Base-by-base conservation (phyloP, 2,888 invertebrate species). In the Lithophane ornitopus region DNA sequence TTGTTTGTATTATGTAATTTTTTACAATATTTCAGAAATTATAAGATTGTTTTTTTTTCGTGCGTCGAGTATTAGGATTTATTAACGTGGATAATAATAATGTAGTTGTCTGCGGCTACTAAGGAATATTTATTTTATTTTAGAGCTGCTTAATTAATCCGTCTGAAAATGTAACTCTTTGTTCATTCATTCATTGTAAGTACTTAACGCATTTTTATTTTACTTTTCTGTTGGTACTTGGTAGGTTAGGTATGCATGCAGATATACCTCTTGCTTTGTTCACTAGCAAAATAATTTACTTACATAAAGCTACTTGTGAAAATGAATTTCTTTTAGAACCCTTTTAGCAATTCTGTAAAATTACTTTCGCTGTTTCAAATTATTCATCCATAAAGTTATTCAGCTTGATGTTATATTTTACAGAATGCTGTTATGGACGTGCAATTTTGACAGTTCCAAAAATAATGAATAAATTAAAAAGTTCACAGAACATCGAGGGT, bases 401-500 rank as follows among this genome's bases (percentile, higher is more conserved):
- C 56, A 59, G 44, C 73, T 54, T 19, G 19, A 61, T 67, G 59
- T 85, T 81, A 68, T 74, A 76, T 76, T 76, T 82, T 70, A 74
- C 49, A 65, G 61, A 68, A 52, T 39, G 49, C 68, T 61, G 61
- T 56, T 76, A 63, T n/a, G 0, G 68, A 77, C 44, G 62, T 78
- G 58, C 68, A 66, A 49, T 77, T 71, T 70, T 79, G 70, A 81
- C 72, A 70, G 63, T 78, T 67, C 46, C 59, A 81, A 86, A 75
- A 87, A 85, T 83, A 81, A 86, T 84, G 75, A 83, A 88, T 78
- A 74, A 84, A 83, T 86, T 86, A 77, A 78, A 85, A 85, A 75
- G 78, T 81, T 80, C 16, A 72, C 70, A 70, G 12, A 76, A 73
- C 76, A 68, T 70, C 76, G 85, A 87, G 91, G 90, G 88, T 86